These are phyloP conservation scores for Xanthorhoe spadicearia DNA, from an alignment of 2,888 invertebrate species.

Conservation along the genomic window DNA sequence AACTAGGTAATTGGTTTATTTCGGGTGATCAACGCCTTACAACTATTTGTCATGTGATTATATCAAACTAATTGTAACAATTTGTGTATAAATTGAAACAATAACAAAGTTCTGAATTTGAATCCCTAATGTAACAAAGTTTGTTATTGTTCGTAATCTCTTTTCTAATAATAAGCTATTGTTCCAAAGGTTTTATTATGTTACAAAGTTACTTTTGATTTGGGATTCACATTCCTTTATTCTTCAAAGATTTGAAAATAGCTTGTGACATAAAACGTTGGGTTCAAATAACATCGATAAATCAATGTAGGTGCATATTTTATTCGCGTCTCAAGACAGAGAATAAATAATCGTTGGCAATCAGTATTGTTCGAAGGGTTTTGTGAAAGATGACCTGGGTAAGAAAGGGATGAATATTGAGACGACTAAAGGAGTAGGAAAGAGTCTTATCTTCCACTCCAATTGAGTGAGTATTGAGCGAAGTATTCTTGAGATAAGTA, in stretches of 20 bases:
- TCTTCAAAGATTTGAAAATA: background rate
- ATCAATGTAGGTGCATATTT: background rate
- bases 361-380: too few species aligned
- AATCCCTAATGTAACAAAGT: slow-evolving; percentile 7
- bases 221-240: background rate
- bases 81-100: slow-evolving; percentile 2
- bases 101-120: background rate
- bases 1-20: background rate
- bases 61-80: background rate
- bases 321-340: too few species aligned
- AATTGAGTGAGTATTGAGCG: too few species aligned
- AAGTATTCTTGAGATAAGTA: too few species aligned
- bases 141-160: slow-evolving; percentile 18
- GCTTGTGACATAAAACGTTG: background rate
- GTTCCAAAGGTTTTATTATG: slow-evolving; percentile 3
- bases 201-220: slow-evolving; percentile 8
- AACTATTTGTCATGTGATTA: background rate
- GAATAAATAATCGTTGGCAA: too few species aligned
- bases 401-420: too few species aligned
- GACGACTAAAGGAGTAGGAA: too few species aligned
- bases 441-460: too few species aligned
- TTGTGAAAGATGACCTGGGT: too few species aligned
- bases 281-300: background rate
- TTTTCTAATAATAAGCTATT: slow-evolving; percentile 15
- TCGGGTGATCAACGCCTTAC: background rate